phyloP scores from a whole-genome alignment of 2,888 invertebrate species.

The Oscheius sp. region DNA sequence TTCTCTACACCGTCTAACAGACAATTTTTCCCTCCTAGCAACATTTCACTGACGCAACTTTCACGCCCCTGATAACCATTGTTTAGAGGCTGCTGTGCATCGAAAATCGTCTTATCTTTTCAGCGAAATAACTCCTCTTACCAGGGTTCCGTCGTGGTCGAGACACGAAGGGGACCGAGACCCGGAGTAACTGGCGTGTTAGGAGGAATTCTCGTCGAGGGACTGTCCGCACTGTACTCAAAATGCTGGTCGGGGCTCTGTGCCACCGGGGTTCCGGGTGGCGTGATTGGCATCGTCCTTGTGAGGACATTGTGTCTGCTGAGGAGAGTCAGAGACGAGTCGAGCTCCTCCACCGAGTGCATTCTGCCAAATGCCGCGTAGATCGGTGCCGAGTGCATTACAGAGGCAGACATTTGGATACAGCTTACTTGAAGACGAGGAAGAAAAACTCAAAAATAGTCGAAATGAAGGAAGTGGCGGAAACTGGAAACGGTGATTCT shows the following conservation, averaged over 20 bases:
- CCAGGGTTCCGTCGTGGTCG: neutral
- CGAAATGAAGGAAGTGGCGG: neutral
- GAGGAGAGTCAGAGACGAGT: constrained; percentile 36
- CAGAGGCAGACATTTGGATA: constrained; percentile 29
- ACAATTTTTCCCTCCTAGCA: constrained; percentile 2
- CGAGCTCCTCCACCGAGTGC: constrained; percentile 39
- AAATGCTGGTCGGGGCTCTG: constrained; percentile 32
- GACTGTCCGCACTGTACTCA: constrained; percentile 30
- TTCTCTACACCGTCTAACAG: constrained; percentile 11
- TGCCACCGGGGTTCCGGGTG: constrained; percentile 38
- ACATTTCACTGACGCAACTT: constrained; percentile 23
- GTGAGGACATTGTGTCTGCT: constrained; percentile 28
- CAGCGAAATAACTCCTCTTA: neutral
- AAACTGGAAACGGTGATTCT: neutral
- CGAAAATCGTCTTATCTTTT: neutral
- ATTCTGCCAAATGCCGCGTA: constrained; percentile 29
- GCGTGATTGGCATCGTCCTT: constrained; percentile 31
- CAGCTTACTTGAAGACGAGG: neutral
- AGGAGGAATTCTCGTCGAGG: constrained; percentile 26
- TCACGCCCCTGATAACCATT: neutral
- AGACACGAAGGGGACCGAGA: neutral
- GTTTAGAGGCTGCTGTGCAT: neutral
- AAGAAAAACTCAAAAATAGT: constrained; percentile 1
- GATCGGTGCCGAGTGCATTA: constrained; percentile 30
- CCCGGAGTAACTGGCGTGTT: constrained; percentile 29